phyloP scores from a whole-genome alignment of 2,888 invertebrate genomes.

The Busseola fusca region DNA sequence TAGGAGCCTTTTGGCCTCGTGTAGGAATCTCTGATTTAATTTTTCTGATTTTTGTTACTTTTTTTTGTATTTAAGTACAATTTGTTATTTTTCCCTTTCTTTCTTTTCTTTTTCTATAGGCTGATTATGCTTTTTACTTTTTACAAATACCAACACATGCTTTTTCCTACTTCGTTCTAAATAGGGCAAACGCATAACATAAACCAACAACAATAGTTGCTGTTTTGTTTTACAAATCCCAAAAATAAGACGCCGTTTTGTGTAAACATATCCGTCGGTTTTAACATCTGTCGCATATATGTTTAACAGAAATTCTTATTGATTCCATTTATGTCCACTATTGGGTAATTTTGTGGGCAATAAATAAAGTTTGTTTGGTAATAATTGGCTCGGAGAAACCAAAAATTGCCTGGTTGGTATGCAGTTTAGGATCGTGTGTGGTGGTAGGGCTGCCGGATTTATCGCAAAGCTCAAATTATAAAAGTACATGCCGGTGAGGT shows the following conservation, averaged over 20 bases:
- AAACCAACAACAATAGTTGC: not conserved
- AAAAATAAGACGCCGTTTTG: constrained; percentile 29
- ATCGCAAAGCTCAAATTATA: not conserved
- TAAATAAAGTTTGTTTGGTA: constrained; percentile 35
- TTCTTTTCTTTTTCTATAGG: no score
- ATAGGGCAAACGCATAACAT: constrained; percentile 1
- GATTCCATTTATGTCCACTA: constrained; percentile 24
- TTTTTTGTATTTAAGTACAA: no score
- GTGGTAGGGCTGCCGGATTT: not conserved
- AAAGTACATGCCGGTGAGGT: not conserved
- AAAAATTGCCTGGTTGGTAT: constrained; percentile 29
- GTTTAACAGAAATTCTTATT: not conserved
- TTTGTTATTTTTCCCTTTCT: no score
- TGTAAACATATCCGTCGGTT: not conserved
- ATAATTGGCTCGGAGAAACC: constrained; percentile 31
- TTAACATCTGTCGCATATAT: constrained; percentile 27
- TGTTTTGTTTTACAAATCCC: constrained; percentile 18
- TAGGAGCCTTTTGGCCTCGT: no score
- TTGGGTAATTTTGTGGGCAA: constrained; percentile 29
- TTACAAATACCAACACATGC: not conserved
- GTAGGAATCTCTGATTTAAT: no score
- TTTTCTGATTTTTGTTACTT: no score
- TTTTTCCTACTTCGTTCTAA: not conserved
- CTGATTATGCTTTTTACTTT: not conserved
- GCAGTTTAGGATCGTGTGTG: constrained; percentile 1